Evolutionary conservation across 2,797 vertebrate species (phyloP), one percentile per base, ranked within the genome.

Genomic region (Zalophus californianus): DNA sequence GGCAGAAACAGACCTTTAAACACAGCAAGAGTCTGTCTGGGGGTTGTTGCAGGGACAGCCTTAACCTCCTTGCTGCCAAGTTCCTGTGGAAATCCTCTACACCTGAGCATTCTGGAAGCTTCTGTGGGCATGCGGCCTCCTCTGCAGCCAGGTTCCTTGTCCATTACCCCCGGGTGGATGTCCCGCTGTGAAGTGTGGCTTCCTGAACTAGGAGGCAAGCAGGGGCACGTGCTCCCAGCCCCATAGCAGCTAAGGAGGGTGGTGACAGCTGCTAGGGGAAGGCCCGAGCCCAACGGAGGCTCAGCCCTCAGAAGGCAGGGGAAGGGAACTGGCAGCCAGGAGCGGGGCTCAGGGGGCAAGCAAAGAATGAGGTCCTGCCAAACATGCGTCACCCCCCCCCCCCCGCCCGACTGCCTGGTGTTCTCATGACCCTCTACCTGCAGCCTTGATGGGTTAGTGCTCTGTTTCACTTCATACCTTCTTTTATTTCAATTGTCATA

Each of bases 151-250:
- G 56, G 35, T 35, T 90, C 75, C 66, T 82, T 52, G 41, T 27
- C 86, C 50, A 4, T 44, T 6, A n/a, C 35, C n/a, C 58, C 38
- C 38, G n/a, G 25, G 11, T 38, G 70, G 15, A 10, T 29, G 54
- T 54, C 32, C 35, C 66, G 1, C 4, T 60, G 35, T 48, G 70
- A 64, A 48, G 60, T 2, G 1, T 27, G 35, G 52, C 1, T 0
- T 29, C 62, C 62, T 32, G 62, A 64, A 64, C 62, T 32, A 25
- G 29, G 72, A 92, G 27, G 5, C 52, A 20, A 78, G 64, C 50
- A n/a, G n/a, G 2, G 32, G 2, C 10, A 25, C 1, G 0, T 6
- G 7, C 27, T 48, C 41, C 29, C 25, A 4, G 4, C 6, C n/a
- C 32, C 44, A 56, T n/a, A 38, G 86, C 77, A 62, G 85, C 27